Evolutionary conservation across 2,113 vertebrate species (phyloP), one percentile per base, ranked within the genome.

Genomic region (Scalopus aquaticus): DNA sequence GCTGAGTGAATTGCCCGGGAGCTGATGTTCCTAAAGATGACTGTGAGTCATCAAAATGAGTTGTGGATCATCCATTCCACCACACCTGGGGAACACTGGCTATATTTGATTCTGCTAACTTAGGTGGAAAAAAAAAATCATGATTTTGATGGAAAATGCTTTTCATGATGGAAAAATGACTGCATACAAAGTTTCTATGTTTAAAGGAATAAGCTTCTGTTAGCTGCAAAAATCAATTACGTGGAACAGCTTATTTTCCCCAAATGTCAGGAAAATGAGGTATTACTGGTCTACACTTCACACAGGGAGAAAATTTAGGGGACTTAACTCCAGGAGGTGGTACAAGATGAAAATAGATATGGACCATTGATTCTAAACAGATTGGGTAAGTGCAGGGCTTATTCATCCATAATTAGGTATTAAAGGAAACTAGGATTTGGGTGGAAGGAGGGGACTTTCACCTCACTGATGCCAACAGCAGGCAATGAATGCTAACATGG

Each of bases 241-340:
- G 19, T 95, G 56, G 79, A 90, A 88, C 42, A 70, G 74, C 58
- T 96, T 70, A 70, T 58, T 81, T 88, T 72, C 22, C 84, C 73
- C 51, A 78, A 88, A 82, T 54, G 62, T 92, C 95, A 91, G 56
- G 96, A 81, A 95, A 92, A 85, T 84, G 56, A 90, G 78, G n/a
- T 62, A 81, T 91, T 46, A 28, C 17, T 39, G 73, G 78, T 85
- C 85, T 88, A 56, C 39, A 28, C 1, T 0, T 86, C 82, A 95
- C 56, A 65, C 5, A 11, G 28, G 58, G 64, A 90, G 85, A 54
- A 90, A 69, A 88, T 51, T 44, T 64, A 70, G 67, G 78, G 78
- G 46, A 49, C n/a, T 93, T 77, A n/a, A 79, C 64, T 86, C 82
- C 51, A 54, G 84, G 72, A 67, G 44, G 64, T 42, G 2, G 76